These are phyloP conservation scores for Portunus trituberculatus DNA, from an alignment of 1,140 invertebrate species.

Conservation along the genomic window DNA sequence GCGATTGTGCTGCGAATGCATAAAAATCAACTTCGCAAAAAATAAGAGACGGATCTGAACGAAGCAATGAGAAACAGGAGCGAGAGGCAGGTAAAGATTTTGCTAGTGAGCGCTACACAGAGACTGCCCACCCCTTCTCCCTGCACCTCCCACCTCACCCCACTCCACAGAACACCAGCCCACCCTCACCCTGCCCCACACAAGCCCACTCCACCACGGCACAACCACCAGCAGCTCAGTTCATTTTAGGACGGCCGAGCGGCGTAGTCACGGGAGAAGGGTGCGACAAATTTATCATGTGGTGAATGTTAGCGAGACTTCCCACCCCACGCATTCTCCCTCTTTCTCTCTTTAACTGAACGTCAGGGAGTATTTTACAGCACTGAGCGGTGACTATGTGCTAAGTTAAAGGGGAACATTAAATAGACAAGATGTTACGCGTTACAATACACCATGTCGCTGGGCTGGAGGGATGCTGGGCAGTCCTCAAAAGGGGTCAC, in stretches of 20 bases:
- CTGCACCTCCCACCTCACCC: not conserved
- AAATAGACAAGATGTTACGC: not conserved
- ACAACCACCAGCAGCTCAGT: not conserved
- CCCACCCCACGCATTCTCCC: not conserved
- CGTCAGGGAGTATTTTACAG: not conserved
- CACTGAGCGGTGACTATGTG: not conserved
- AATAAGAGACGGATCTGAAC: not conserved
- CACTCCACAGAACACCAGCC: too few species aligned
- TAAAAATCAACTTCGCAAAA: too few species aligned
- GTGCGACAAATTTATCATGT: not conserved
- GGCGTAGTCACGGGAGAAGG: not conserved
- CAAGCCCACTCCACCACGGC: too few species aligned
- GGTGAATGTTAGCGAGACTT: not conserved
- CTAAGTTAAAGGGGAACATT: not conserved
- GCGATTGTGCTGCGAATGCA: too few species aligned
- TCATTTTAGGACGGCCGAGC: not conserved
- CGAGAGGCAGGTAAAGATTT: not conserved
- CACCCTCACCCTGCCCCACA: not conserved
- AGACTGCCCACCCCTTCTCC: not conserved
- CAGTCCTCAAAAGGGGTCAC: not conserved
- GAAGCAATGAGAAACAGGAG: not conserved
- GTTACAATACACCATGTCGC: not conserved
- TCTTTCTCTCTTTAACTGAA: too few species aligned
- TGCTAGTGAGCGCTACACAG: not conserved
- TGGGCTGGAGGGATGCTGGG: not conserved